A percentile compares a stretch with the other conserved stretches of the same genome.
These are phyloP conservation scores for Epicampocera succincta DNA, from an alignment of 2,888 invertebrate species.

Conservation along the genomic window DNA sequence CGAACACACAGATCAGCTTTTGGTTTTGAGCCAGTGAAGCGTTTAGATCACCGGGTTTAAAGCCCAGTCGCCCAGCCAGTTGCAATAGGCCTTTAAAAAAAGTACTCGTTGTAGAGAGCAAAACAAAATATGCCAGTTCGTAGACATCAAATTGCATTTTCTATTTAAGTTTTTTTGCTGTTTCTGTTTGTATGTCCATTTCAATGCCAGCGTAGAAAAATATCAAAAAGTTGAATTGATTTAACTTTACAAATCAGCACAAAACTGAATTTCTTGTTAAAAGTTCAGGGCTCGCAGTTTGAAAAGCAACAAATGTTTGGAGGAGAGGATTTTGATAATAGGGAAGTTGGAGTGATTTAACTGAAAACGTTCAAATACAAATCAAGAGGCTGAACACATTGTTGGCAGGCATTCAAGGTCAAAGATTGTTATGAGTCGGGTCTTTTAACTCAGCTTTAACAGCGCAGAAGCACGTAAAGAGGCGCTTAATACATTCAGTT, in stretches of 20 bases:
- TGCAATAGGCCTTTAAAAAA: constrained; percentile 45
- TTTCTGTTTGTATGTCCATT: constrained; percentile 38
- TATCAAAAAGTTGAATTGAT: constrained; percentile 32
- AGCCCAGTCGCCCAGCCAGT: not conserved
- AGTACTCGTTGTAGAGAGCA: constrained; percentile 5
- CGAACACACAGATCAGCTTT: constrained; percentile 4
- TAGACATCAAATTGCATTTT: constrained; percentile 13
- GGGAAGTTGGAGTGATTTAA: no score
- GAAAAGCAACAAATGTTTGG: constrained; percentile 5
- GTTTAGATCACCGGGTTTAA: constrained; percentile 29
- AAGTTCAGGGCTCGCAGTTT: constrained; percentile 21
- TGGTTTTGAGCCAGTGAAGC: constrained; percentile 22
- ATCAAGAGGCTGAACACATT: no score
- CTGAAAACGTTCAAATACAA: no score
- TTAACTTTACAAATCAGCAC: constrained; percentile 52
- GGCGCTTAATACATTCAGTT: no score
- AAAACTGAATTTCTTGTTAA: constrained; percentile 31
- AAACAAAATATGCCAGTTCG: constrained; percentile 58
- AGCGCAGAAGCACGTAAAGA: no score
- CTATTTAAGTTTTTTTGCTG: not conserved
- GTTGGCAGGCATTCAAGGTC: no score
- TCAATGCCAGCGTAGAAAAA: constrained; percentile 45
- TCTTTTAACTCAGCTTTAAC: no score
- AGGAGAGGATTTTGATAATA: constrained; percentile 15
- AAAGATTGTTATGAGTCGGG: no score